A percentile compares a stretch with the other conserved stretches of the same genome.
Evolutionary conservation across 2,113 vertebrate species (phyloP).

Genomic region (Sula dactylatra): DNA sequence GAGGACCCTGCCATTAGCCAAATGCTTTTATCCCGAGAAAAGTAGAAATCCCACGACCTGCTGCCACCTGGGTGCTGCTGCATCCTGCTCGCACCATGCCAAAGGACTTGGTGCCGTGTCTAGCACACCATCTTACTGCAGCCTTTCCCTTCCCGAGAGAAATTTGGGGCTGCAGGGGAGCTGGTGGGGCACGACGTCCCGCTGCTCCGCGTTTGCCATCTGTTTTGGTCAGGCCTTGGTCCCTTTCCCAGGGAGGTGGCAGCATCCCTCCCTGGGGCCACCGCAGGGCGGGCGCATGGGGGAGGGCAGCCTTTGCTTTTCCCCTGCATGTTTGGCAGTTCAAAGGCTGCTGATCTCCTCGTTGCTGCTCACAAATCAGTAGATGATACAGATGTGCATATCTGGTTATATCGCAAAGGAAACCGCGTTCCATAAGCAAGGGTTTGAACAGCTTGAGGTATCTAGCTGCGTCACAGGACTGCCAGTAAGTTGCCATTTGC

Average conservation of each 20-base stretch:
- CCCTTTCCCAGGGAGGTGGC: slow-evolving; percentile 1
- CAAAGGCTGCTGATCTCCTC: not conserved
- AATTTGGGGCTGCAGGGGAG: not conserved
- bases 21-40: not conserved
- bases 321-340: not conserved
- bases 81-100: not conserved
- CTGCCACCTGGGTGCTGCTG: not conserved
- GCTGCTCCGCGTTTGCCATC: not conserved
- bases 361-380: not conserved
- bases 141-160: not conserved
- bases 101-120: fast-evolving
- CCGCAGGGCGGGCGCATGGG: not conserved
- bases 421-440: fast-evolving
- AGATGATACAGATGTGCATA: not conserved
- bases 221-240: slow-evolving; percentile 9
- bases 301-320: not conserved
- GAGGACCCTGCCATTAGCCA: fast-evolving
- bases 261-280: not conserved
- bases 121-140: not conserved
- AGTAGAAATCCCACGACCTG: not conserved
- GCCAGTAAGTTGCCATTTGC: not conserved
- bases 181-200: not conserved
- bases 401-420: not conserved
- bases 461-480: not conserved
- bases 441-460: not conserved